Conservation (phyloP, 1,140 invertebrate species). For the Chrysoperla carnea region DNA sequence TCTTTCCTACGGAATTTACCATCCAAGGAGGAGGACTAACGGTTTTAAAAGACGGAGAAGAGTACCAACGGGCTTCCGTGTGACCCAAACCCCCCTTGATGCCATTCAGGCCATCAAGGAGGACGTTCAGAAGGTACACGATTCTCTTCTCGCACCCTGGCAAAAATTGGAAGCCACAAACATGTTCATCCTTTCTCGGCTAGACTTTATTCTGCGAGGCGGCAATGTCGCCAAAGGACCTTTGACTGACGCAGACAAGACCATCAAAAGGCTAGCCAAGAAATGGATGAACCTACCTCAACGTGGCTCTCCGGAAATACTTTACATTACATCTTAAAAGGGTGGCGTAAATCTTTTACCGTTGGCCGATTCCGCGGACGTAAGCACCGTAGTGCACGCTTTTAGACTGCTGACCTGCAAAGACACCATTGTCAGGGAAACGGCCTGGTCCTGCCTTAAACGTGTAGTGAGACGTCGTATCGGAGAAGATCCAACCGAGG, state of each 20-base stretch:
- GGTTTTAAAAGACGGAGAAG: conserved; percentile 7
- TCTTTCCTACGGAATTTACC: background rate
- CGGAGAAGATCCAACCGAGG: background rate
- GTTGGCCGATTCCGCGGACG: conserved; percentile 9
- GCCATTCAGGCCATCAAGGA: conserved; percentile 6
- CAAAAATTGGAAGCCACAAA: conserved; percentile 19
- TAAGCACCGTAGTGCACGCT: conserved; percentile 11
- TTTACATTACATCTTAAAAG: conserved; percentile 7
- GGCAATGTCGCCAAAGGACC: conserved; percentile 7
- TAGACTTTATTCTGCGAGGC: conserved; percentile 16
- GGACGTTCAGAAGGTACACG: conserved; percentile 8
- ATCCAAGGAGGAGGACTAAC: conserved; percentile 4
- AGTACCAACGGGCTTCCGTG: conserved; percentile 12
- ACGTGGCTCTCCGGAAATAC: conserved; percentile 12
- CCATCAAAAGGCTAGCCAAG: conserved; percentile 11
- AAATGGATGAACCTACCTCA: conserved; percentile 14
- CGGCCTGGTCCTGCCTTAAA: conserved; percentile 9
- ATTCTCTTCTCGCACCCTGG: conserved; percentile 18
- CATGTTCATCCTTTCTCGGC: conserved; percentile 16
- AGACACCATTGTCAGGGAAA: conserved; percentile 6
- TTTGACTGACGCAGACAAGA: conserved; percentile 8
- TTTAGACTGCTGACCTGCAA: conserved; percentile 12
- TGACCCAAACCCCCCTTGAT: conserved; percentile 9
- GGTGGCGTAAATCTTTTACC: conserved; percentile 12
- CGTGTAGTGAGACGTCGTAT: conserved; percentile 1